These are phyloP conservation scores for Drosophila meridionalis DNA, from an alignment of 2,888 invertebrate genomes.

Conservation along the genomic window DNA sequence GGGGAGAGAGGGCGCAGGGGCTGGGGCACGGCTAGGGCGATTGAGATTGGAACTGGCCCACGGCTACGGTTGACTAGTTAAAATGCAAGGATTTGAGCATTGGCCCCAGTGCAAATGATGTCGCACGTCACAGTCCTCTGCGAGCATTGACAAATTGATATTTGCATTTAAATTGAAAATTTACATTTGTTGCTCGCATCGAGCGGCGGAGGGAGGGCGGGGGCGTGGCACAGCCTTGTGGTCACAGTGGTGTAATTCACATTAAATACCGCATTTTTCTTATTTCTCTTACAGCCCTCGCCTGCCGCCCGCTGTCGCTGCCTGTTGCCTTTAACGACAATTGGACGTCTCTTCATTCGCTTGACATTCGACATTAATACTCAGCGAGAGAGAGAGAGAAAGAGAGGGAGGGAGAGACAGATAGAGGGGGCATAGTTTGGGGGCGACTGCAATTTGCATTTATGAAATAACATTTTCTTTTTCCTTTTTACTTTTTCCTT, in stretches of 20 bases:
- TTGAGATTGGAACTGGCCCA: conserved; percentile 54
- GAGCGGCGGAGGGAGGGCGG: conserved; percentile 11
- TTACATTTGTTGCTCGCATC: conserved; percentile 83
- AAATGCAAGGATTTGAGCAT: conserved; percentile 74
- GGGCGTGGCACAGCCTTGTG: conserved; percentile 48
- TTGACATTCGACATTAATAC: conserved; percentile 82
- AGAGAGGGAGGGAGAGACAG: not conserved
- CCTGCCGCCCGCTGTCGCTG: not conserved
- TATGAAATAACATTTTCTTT: conserved; percentile 73
- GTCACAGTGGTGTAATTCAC: conserved; percentile 85
- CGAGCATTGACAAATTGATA: conserved; percentile 85
- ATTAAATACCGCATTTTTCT: conserved; percentile 83
- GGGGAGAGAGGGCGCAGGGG: not conserved
- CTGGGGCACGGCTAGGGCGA: conserved; percentile 12
- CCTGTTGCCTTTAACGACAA: conserved; percentile 29
- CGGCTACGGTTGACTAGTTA: conserved; percentile 78
- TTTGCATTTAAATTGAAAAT: conserved; percentile 86
- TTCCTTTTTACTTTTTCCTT: conserved; percentile 4
- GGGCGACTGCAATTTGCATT: conserved; percentile 67
- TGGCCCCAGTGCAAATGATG: conserved; percentile 42
- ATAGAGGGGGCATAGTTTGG: not conserved
- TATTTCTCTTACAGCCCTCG: conserved; percentile 52
- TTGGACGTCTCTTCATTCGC: conserved; percentile 71
- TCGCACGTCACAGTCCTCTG: conserved; percentile 34
- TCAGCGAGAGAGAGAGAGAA: not conserved